Base-by-base conservation (phyloP, 2,888 invertebrate species). In the Gymnoscelis rufifasciata region DNA sequence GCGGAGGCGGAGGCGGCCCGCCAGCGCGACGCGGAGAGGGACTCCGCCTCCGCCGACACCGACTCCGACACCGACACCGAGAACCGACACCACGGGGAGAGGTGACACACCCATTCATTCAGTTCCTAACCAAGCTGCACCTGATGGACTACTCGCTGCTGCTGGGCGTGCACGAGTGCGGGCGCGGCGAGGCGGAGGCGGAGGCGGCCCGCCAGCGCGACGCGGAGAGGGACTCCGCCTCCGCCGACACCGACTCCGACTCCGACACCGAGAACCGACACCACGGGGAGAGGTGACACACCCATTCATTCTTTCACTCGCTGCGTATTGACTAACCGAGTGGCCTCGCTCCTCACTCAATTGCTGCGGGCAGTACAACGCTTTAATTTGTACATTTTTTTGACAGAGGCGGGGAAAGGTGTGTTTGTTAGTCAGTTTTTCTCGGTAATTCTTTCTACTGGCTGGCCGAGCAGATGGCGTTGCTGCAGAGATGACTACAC, bases 101-200 rank as follows among this genome's bases (percentile, higher is more conserved):
- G 33, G 33, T 33, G 4, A 33, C 26, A 7, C 7, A 8, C 7
- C 3, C 7, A 8, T 7, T 26, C 1, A 3, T 6, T 7, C 5
- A 26, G 26, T 26, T 3, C 26, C 5, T 3, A 3, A n/a, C 2
- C 10, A 2, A 10, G 10, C 2, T 1, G 28, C 2, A 1, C 3
- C 10, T 3, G 10, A 2, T 1, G 8, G 28, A 28, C 10, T n/a
- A n/a, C 10, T n/a, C 28, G n/a, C 28, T n/a, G 8, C 10, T 1
- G 28, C 28, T n/a, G 12, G 93, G 92, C 66, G 94, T 99, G 62
- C 98, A 99, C 80, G 98, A 99, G 88, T 94, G 95, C 66, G 94
- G 95, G 54, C 91, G 93, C 43, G 93, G 94, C 12, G 95, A 95
- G 74, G 92, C 94, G 42, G 95, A 94, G 79, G 93, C 92, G 29